phyloP scores from a whole-genome alignment of 1,140 invertebrate species.

The Ylistrum balloti region DNA sequence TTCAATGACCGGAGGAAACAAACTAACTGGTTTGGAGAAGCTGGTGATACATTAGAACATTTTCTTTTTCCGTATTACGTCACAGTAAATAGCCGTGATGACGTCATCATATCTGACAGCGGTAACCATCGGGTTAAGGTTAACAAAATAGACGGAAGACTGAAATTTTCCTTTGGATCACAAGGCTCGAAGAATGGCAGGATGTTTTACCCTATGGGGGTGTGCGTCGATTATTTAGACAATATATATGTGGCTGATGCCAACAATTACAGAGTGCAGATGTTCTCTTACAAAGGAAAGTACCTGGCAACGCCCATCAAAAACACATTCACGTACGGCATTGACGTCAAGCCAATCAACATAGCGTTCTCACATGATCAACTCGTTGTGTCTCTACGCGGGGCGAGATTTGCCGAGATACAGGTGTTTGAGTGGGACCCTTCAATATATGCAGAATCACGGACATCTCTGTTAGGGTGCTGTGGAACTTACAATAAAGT shows the following conservation, averaged over 20 bases:
- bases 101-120: constrained; percentile 65
- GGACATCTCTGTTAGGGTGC: neutral
- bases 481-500: neutral
- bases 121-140: constrained; percentile 70
- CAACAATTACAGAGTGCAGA: constrained; percentile 98
- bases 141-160: constrained; percentile 64
- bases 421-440: constrained; percentile 48
- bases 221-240: constrained; percentile 97
- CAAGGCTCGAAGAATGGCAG: constrained; percentile 83
- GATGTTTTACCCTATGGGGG: constrained; percentile 97
- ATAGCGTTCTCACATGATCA: constrained; percentile 56
- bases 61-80: constrained; percentile 63
- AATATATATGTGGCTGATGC: constrained; percentile 98
- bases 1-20: constrained; percentile 99
- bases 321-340: constrained; percentile 47
- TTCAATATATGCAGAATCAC: neutral
- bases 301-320: constrained; percentile 44
- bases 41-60: constrained; percentile 91
- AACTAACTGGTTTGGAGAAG: constrained; percentile 96
- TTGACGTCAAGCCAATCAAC: constrained; percentile 56
- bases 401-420: constrained; percentile 53
- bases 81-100: constrained; percentile 57
- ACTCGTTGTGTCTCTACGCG: constrained; percentile 59
- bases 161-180: constrained; percentile 58
- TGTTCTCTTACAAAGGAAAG: constrained; percentile 86